Conservation (phyloP, 1,140 invertebrate genomes). For the Philaenus spumarius region DNA sequence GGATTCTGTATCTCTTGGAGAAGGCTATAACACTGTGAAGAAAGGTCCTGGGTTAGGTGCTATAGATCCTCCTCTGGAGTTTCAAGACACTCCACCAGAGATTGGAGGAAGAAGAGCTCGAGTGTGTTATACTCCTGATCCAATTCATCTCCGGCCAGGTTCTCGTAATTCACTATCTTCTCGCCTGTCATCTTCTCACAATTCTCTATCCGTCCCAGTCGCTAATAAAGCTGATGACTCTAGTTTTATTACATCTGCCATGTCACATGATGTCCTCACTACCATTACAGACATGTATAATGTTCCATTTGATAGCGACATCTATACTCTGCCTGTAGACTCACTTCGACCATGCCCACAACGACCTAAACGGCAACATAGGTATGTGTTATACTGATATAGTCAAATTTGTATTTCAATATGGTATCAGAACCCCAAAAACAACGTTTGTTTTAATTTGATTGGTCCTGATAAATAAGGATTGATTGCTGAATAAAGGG, state of each 20-base stretch:
- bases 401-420: too few species aligned
- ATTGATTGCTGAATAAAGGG: too few species aligned
- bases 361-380: constrained; percentile 44
- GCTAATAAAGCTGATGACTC: constrained; percentile 68
- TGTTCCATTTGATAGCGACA: constrained; percentile 77
- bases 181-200: constrained; percentile 70
- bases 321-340: constrained; percentile 77
- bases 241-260: constrained; percentile 77
- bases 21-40: constrained; percentile 74
- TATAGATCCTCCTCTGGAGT: constrained; percentile 72
- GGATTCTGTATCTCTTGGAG: constrained; percentile 45
- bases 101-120: neutral
- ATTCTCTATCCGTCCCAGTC: constrained; percentile 62
- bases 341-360: constrained; percentile 39
- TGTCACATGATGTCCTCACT: constrained; percentile 69
- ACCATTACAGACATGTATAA: constrained; percentile 76
- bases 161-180: constrained; percentile 61
- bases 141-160: constrained; percentile 38
- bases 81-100: constrained; percentile 54
- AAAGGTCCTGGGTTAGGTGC: constrained; percentile 51
- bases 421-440: too few species aligned
- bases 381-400: too few species aligned
- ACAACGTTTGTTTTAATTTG: too few species aligned
- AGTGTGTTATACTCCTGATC: constrained; percentile 28
- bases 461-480: too few species aligned